Base-by-base conservation (phyloP, 1,140 invertebrate genomes). In the Eumeta japonica region DNA sequence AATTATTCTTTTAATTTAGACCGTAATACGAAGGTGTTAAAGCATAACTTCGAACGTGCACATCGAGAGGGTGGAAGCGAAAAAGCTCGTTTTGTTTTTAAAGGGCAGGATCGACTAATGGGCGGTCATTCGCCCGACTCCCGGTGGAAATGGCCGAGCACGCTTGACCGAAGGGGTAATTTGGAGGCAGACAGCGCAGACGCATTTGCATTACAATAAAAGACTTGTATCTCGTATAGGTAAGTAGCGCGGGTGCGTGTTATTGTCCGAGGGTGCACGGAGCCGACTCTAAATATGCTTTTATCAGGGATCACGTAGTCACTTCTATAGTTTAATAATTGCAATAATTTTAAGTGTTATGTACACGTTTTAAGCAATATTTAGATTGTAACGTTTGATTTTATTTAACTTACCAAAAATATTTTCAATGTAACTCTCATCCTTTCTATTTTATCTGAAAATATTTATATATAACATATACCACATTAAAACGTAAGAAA, bases 141-240 rank as follows among this genome's bases (percentile, higher is more conserved):
- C 48, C 47, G 20, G n/a, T 24, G 20, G 20, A 24, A 24, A 24
- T 24, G n/a, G 5, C 5, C n/a, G n/a, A n/a, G n/a, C n/a, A n/a
- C n/a, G 57, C 57, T 62, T 67, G 63, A 65, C 65, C 62, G 58
- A 57, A 67, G 58, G 62, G 62, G 57, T 63, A 67, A 70, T 73
- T 73, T 67, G 55, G 53, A 73, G 59, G 65, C 68, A 73, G 68
- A 73, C 68, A 62, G 50, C 64, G 60, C 20, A 24, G 44, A 56
- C 56, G 43, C 54, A 73, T 73, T 70, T 73, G 63, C 68, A 73
- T 73, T 45, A 70, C 59, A 73, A 73, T 68, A 58, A 62, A 45
- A 55, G 47, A n/a, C n/a, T 58, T 48, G 55, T 57, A 66, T 67
- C 54, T 53, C 58, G 49, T 48, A 17, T 37, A 43, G n/a, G n/a